Evolutionary conservation across 1,140 invertebrate genomes (phyloP).

Genomic region (Ceratosolen solmsi): DNA sequence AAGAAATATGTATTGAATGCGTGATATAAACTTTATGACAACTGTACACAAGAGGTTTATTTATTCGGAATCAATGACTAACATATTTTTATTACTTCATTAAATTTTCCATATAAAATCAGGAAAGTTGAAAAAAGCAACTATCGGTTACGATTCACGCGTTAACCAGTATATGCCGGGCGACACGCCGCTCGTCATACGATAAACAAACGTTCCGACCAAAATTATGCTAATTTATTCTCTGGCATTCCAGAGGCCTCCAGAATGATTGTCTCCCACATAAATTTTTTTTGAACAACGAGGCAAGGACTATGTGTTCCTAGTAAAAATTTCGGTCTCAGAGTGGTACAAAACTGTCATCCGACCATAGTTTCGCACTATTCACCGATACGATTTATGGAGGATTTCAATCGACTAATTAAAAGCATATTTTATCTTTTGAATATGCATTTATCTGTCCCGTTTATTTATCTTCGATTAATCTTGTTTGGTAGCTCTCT

Average conservation of each 20-base stretch:
- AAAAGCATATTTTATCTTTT: slow-evolving; percentile 52
- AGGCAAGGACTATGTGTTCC: slow-evolving; percentile 22
- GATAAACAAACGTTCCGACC: slow-evolving; percentile 46
- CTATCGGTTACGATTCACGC: slow-evolving; percentile 24
- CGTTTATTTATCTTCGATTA: slow-evolving; percentile 50
- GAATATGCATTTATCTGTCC: slow-evolving; percentile 40
- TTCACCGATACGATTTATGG: slow-evolving; percentile 46
- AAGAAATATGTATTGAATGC: too few species aligned
- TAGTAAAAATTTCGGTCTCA: slow-evolving; percentile 27
- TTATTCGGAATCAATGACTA: background rate
- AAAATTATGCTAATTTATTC: slow-evolving; percentile 53
- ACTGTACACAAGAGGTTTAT: background rate
- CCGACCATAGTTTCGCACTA: slow-evolving; percentile 44
- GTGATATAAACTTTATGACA: background rate
- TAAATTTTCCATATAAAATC: slow-evolving; percentile 7
- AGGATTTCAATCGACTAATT: slow-evolving; percentile 49
- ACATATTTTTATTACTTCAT: slow-evolving; percentile 19
- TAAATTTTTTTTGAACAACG: slow-evolving; percentile 44
- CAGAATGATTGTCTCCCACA: slow-evolving; percentile 49
- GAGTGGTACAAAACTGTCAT: slow-evolving; percentile 41
- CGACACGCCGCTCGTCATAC: slow-evolving; percentile 36
- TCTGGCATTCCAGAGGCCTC: slow-evolving; percentile 39
- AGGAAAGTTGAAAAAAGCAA: too few species aligned
- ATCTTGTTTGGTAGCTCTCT: slow-evolving; percentile 48
- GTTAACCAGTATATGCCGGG: slow-evolving; percentile 9